These are phyloP conservation scores for Ascidia mentula DNA, from an alignment of 23 tunicate species.

Conservation along the genomic window DNA sequence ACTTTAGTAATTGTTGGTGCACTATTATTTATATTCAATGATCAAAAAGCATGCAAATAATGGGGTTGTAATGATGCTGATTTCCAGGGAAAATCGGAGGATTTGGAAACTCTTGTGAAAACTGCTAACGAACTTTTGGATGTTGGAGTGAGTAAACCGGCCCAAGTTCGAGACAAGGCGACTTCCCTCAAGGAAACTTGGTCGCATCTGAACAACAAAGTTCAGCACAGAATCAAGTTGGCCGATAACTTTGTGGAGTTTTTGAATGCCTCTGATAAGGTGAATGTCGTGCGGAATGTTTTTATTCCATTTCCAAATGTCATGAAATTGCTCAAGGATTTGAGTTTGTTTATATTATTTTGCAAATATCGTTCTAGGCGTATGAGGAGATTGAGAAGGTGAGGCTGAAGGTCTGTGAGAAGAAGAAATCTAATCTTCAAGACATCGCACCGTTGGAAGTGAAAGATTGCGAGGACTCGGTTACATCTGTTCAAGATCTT, in stretches of 20 bases:
- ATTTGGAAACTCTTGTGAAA: conserved; percentile 60
- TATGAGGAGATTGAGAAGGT: background rate
- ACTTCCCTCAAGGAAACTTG: conserved; percentile 50
- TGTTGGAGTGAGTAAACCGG: conserved; percentile 50
- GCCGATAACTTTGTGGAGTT: conserved; percentile 46
- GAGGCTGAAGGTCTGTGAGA: background rate
- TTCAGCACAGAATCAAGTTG: conserved; percentile 20
- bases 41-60: too few species aligned
- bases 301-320: too few species aligned
- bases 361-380: background rate
- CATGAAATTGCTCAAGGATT: too few species aligned
- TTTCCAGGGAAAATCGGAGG: conserved; percentile 45
- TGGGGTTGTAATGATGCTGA: too few species aligned
- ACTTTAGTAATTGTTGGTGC: too few species aligned
- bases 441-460: background rate
- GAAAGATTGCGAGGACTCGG: background rate
- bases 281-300: conserved; percentile 12
- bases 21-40: too few species aligned
- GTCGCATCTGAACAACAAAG: conserved; percentile 42
- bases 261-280: conserved; percentile 37
- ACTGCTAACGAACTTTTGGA: conserved; percentile 77
- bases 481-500: background rate
- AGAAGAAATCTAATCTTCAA: background rate
- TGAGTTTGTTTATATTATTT: too few species aligned
- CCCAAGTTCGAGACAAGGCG: conserved; percentile 34